phyloP scores from a whole-genome alignment of 2,888 invertebrate species.

The Tuta absoluta region DNA sequence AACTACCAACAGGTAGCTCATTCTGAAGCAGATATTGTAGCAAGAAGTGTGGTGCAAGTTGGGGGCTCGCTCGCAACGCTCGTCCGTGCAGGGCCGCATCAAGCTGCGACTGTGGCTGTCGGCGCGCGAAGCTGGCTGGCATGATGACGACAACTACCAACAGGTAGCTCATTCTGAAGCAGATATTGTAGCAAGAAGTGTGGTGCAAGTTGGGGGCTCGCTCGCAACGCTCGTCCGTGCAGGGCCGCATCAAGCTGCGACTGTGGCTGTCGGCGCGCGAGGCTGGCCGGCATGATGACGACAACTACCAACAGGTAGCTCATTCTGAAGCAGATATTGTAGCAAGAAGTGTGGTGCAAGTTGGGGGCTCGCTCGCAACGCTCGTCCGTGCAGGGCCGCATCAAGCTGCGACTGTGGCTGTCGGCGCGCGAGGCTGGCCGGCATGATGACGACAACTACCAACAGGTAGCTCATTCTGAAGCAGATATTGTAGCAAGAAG shows the following conservation, averaged over 20 bases:
- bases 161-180: slow-evolving; percentile 75
- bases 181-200: slow-evolving; percentile 79
- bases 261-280: slow-evolving; percentile 95
- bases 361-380: no score
- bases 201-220: slow-evolving; percentile 97
- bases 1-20: slow-evolving; percentile 87
- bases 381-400: slow-evolving; percentile 86
- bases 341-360: slow-evolving; percentile 93
- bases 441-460: slow-evolving; percentile 90
- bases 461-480: no score
- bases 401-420: slow-evolving; percentile 92
- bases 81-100: slow-evolving; percentile 95
- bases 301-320: slow-evolving; percentile 88
- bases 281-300: slow-evolving; percentile 86
- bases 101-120: slow-evolving; percentile 93
- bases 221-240: slow-evolving; percentile 94
- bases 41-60: slow-evolving; percentile 95
- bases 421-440: slow-evolving; percentile 91
- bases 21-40: no score
- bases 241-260: slow-evolving; percentile 93
- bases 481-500: slow-evolving; percentile 81
- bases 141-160: slow-evolving; percentile 90
- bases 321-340: not conserved
- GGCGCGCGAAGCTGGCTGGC: slow-evolving; percentile 88
- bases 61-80: slow-evolving; percentile 94